These are phyloP conservation scores for Pluvianellus socialis DNA, from an alignment of 2,113 vertebrate genomes.

Conservation along the genomic window DNA sequence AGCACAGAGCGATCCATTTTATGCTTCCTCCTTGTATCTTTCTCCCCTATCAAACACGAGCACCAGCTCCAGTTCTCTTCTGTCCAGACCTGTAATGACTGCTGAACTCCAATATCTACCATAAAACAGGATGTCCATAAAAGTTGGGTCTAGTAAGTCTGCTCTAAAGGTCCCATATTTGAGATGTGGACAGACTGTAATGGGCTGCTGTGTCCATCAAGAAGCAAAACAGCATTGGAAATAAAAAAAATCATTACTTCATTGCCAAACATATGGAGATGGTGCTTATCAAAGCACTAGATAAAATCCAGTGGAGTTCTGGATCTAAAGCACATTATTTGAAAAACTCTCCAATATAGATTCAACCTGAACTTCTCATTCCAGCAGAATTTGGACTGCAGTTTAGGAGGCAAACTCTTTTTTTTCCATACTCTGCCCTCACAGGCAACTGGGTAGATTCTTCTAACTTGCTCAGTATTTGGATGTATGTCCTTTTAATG, in stretches of 20 bases:
- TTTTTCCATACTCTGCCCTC: neutral
- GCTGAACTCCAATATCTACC: neutral
- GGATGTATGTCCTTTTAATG: neutral
- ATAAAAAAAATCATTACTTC: neutral
- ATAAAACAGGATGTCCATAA: neutral
- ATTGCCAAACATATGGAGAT: neutral
- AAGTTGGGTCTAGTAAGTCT: neutral
- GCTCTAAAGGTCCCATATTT: neutral
- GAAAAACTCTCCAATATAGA: neutral
- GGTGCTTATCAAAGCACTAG: neutral
- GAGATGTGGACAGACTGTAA: neutral
- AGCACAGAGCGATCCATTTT: neutral
- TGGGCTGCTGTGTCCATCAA: fast-evolving
- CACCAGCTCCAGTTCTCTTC: neutral
- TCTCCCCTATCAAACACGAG: neutral
- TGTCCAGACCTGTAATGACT: neutral
- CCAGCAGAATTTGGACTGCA: neutral
- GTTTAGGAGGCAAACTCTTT: neutral
- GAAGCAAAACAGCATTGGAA: neutral
- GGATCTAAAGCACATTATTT: neutral
- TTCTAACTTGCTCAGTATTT: neutral
- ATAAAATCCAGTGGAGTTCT: neutral
- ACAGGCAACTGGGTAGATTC: neutral
- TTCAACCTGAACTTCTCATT: neutral
- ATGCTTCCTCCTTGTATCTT: neutral